Base-by-base conservation (phyloP, 2,888 invertebrate species). In the Drosophila phalerata region DNA sequence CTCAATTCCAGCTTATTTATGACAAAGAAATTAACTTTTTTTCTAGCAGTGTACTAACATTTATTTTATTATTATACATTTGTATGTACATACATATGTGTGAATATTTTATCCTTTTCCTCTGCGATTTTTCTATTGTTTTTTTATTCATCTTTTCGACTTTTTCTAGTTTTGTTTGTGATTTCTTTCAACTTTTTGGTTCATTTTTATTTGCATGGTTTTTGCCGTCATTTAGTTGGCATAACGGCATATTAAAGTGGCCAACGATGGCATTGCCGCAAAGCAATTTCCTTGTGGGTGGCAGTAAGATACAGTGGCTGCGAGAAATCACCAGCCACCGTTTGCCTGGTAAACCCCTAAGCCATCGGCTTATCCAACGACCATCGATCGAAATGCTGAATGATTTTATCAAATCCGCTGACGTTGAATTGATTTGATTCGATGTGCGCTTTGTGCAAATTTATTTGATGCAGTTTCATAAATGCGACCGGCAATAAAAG, bases 371-470 rank as follows among this genome's bases (percentile, higher is more conserved):
- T 32, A 62, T 43, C 47, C 52, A 47, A 56, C 43, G 43, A 57
- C 17, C 49, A 64, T 71, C 60, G 66, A 64, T 66, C 66, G 71
- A 68, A 63, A 45, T 65, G 60, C 52, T 63, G 69, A 78, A 85
- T 83, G 85, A 82, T 82, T 82, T 78, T 70, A 83, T 84, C 69
- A 79, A 79, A 86, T 79, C 71, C 79, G 81, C 81, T 81, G 83
- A 84, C 86, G 84, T 70, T 69, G 81, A 86, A 86, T 77, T 79
- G 86, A 85, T 83, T 83, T 73, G 61, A 68, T 75, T 84, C 81
- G 79, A 83, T 83, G 84, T 77, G 77, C 73, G 71, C 79, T 84
- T 86, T 83, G 81, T 86, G 86, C 69, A 83, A 86, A 74, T 84
- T 86, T 84, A 72, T 79, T 71, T 77, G 79, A 68, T 76, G 83